Base-by-base conservation (phyloP, 2,888 invertebrate genomes). In the Adelphocoris suturalis region DNA sequence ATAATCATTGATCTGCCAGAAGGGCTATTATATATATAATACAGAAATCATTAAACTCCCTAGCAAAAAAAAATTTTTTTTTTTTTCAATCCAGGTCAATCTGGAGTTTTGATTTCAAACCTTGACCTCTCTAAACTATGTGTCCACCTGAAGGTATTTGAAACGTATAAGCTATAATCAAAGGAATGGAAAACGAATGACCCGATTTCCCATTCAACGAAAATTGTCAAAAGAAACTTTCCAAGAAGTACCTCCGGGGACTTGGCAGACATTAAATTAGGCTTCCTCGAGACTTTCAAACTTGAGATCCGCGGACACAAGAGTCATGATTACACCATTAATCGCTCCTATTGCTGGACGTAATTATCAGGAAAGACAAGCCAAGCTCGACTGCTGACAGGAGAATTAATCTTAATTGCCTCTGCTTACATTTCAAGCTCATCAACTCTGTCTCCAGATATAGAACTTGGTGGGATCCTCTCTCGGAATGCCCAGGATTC, bases 321-420 rank as follows among this genome's bases (percentile, higher is more conserved):
- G 46, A 78, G 16, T 14, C 16, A 37, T 13, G 78, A 78, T 78
- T 78, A 78, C 78, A 37, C 46, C 47, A 37, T 78, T 78, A 47
- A 78, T 78, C 37, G 78, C 14, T 4, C 46, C 37, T 16, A 46
- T 78, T 46, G 78, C 46, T 28, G 78, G 78, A 78, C 78, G 78
- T 78, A 78, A 78, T 78, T 46, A 78, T 78, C 46, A 78, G 78
- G 47, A 16, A 28, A 16, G 16, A 37, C 19, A 27, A 13, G 12
- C 23, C 23, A 7, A 19, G 23, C 46, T 28, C 19, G 27, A 76
- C 76, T 76, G 76, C 76, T 46, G 78, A 78, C 78, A 46, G 47
- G 46, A 19, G 78, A 47, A 78, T 78, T 78, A 78, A 78, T 78
- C 78, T 78, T 78, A 78, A 78, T 78, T 78, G 78, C 46, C 78